A percentile compares a stretch with the other conserved stretches of the same genome.
phyloP scores from a whole-genome alignment of 2,888 invertebrate species.

The Trichogramma dendrolimi region DNA sequence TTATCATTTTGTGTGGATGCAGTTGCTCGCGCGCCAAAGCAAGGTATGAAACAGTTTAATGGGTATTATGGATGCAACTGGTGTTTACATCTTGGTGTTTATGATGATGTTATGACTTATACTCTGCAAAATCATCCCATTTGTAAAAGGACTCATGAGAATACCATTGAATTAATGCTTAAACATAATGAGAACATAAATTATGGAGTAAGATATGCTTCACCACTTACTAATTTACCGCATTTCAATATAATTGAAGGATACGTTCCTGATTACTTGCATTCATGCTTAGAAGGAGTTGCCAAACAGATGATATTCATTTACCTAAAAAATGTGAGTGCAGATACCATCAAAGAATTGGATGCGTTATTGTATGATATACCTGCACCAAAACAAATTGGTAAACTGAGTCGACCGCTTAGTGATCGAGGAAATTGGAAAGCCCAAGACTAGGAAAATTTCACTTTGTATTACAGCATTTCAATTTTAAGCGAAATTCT shows the following conservation, averaged over 20 bases:
- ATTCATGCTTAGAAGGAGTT: constrained; percentile 8
- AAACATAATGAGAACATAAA: background rate
- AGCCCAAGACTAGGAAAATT: too few relatives aligned
- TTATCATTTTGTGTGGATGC: too few relatives aligned
- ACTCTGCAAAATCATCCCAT: too few relatives aligned
- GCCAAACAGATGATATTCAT: background rate
- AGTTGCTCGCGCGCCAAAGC: too few relatives aligned
- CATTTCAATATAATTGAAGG: constrained; percentile 15
- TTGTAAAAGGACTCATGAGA: too few relatives aligned
- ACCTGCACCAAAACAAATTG: constrained; percentile 8
- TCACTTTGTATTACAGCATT: too few relatives aligned
- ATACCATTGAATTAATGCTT: too few relatives aligned
- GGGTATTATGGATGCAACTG: too few relatives aligned
- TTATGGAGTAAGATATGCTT: constrained; percentile 11
- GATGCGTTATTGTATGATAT: constrained; percentile 3
- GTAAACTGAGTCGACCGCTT: constrained; percentile 2
- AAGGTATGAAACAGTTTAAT: too few relatives aligned
- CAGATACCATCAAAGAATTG: background rate
- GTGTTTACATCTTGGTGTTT: too few relatives aligned
- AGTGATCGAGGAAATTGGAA: background rate
- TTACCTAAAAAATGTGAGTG: background rate
- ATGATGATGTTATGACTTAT: too few relatives aligned
- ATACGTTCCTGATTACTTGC: constrained; percentile 11
- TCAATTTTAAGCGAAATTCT: too few relatives aligned
- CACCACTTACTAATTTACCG: constrained; percentile 14